Percentiles rank a stretch among this genome's conserved stretches.
Conservation (phyloP, 2,888 invertebrate species). For the Leucophenga montana region DNA sequence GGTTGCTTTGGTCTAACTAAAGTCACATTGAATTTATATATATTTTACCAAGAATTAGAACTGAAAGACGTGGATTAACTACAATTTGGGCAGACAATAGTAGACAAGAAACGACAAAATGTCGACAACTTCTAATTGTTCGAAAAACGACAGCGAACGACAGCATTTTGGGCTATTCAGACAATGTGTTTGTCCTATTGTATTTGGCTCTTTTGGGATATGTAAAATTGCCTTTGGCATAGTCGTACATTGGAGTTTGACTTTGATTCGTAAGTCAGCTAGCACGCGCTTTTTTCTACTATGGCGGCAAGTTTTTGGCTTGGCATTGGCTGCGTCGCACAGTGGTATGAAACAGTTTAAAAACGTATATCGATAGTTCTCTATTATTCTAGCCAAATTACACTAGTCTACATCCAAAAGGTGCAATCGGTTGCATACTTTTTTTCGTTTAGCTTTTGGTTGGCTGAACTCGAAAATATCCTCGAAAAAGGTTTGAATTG, state of each 20-base stretch:
- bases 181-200: conserved; percentile 36
- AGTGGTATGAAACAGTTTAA: background rate
- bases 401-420: no score
- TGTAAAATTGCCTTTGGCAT: conserved; percentile 32
- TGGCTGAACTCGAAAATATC: no score
- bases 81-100: conserved; percentile 29
- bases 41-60: conserved; percentile 5
- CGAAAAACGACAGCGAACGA: conserved; percentile 5
- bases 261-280: conserved; percentile 34
- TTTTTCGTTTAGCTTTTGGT: no score
- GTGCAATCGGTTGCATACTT: no score
- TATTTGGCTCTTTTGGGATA: conserved; percentile 17
- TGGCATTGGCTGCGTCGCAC: background rate
- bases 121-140: conserved; percentile 50
- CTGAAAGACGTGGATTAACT: conserved; percentile 45
- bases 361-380: no score
- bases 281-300: conserved; percentile 32
- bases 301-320: background rate
- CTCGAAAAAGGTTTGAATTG: no score
- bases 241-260: conserved; percentile 26
- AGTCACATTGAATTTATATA: conserved; percentile 59
- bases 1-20: conserved; percentile 46
- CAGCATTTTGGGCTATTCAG: conserved; percentile 17
- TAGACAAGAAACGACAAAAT: conserved; percentile 30
- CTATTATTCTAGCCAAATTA: no score